Base-by-base conservation (phyloP, 2,797 vertebrate species). In the Poliocrania exsul region DNA sequence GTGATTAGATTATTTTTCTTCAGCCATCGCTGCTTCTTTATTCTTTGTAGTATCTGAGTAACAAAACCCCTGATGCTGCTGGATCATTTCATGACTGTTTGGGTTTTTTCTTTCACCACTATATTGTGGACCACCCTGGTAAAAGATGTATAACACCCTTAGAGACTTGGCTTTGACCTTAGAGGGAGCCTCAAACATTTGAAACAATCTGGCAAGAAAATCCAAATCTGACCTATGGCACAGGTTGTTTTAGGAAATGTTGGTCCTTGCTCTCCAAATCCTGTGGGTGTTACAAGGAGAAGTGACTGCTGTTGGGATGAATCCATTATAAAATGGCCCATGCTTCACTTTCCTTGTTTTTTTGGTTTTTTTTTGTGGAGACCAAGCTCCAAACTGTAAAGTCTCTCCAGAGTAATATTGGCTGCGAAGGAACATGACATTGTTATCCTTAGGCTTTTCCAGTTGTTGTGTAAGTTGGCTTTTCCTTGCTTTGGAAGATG, bases 371-470 rank as follows among this genome's bases (percentile, higher is more conserved):
- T 9, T 28, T 21, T 38, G 10, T 5, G 2, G 31, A 53, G 56
- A 16, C 24, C 0, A 0, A 65, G n/a, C 38, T 58, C 80, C 0
- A 4, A 44, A 33, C 14, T 3, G 0, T 20, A 35, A 46, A 40
- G 29, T n/a, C 54, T 42, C 37, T 44, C n/a, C 20, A 7, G 4
- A 18, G 5, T 10, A 21, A 15, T 35, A 61, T 47, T 56, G 58
- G 33, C 50, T 73, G 51, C 31, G 40, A 16, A 58, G 35, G 50
- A 67, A n/a, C 47, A 16, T 5, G 16, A 6, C 62, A 25, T 31
- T 0, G 0, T 26, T 46, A 25, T 13, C 65, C 37, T 54, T 17
- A 54, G 18, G 14, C 66, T 58, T 38, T 17, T 29, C 21, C 35
- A 16, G 20, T 33, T 49, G 15, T 24, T 35, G 35, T 1, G 16